Conservation (phyloP, 2,888 invertebrate species). For the Pasiphila rectangulata region DNA sequence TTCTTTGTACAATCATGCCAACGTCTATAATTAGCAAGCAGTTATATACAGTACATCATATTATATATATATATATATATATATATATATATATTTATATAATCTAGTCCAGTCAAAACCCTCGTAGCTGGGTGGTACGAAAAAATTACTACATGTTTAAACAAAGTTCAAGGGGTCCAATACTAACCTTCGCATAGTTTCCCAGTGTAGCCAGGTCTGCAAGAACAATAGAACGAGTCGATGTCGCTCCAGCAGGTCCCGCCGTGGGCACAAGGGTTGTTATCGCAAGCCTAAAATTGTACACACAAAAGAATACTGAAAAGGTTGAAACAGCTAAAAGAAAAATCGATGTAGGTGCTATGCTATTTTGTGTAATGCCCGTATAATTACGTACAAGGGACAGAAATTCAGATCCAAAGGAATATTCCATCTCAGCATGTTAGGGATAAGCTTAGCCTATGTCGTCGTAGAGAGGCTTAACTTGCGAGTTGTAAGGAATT, state of each 20-base stretch:
- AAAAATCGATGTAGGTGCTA: too few species aligned
- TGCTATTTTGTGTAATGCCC: too few species aligned
- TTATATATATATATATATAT: too few species aligned
- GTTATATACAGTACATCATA: too few species aligned
- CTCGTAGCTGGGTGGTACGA: conserved; percentile 11
- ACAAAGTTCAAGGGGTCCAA: neutral
- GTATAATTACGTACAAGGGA: neutral
- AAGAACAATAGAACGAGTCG: conserved; percentile 89
- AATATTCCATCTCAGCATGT: conserved; percentile 16
- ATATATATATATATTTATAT: too few species aligned
- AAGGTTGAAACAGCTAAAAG: neutral
- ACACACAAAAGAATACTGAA: conserved; percentile 26
- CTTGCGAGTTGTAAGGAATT: conserved; percentile 8
- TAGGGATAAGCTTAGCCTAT: conserved; percentile 15
- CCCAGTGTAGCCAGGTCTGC: conserved; percentile 89
- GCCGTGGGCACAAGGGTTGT: conserved; percentile 87
- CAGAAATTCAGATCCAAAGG: neutral
- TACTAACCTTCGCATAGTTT: conserved; percentile 87
- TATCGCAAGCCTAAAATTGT: conserved; percentile 83
- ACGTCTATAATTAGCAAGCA: too few species aligned
- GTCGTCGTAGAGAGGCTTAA: conserved; percentile 9
- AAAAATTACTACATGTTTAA: neutral
- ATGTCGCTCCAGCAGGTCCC: conserved; percentile 89
- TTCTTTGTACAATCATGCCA: too few species aligned
- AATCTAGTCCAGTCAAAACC: conserved; percentile 1